Evolutionary conservation across 2,797 vertebrate species (phyloP).

Genomic region (Danionella dracula): DNA sequence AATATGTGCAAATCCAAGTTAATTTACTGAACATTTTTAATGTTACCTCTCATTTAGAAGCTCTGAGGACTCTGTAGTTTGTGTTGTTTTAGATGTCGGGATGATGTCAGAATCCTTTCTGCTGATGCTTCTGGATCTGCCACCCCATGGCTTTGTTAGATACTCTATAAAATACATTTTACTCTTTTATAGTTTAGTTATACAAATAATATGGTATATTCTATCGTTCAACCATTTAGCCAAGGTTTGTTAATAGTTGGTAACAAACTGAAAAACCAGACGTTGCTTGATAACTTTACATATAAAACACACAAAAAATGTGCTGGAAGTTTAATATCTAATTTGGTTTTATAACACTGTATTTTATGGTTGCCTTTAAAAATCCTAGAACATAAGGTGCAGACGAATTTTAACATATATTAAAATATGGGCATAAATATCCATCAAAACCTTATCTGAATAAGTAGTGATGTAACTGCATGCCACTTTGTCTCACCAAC

Average conservation of each 20-base stretch:
- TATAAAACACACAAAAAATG: too few species aligned
- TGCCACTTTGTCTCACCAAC: conserved; percentile 77
- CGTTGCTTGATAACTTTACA: too few species aligned
- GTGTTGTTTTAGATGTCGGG: conserved; percentile 9
- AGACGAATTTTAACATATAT: too few species aligned
- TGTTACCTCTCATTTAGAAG: conserved; percentile 36
- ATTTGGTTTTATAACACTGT: too few species aligned
- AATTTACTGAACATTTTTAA: not conserved
- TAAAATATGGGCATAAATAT: too few species aligned
- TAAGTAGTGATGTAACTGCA: too few species aligned
- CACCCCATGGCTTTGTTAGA: conserved; percentile 37
- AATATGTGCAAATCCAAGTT: not conserved
- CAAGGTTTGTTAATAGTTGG: not conserved
- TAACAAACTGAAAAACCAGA: too few species aligned
- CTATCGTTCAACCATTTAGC: not conserved
- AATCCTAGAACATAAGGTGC: too few species aligned
- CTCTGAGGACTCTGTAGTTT: conserved; percentile 1
- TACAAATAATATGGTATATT: too few species aligned
- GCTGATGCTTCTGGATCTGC: conserved; percentile 12
- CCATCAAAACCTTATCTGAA: too few species aligned
- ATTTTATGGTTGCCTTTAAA: too few species aligned
- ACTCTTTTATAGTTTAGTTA: not conserved
- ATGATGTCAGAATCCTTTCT: conserved; percentile 6
- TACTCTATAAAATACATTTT: conserved; percentile 24
- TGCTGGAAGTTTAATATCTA: too few species aligned